Base-by-base conservation (phyloP, 2,888 invertebrate species). In the Alsophila aescularia region DNA sequence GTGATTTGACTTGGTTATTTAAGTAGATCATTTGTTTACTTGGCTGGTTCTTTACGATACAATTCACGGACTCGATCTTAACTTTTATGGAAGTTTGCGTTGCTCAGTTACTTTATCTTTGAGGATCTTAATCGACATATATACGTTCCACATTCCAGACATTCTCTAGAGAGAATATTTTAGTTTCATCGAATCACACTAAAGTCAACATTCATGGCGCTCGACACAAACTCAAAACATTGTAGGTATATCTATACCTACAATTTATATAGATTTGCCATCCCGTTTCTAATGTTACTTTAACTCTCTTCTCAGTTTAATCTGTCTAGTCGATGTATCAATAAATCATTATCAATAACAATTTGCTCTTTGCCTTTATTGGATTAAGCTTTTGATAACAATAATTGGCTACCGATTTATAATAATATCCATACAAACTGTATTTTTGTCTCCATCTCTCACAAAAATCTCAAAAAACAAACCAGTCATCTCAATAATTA, bases 401-500 rank as follows among this genome's bases (percentile, higher is more conserved):
- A 39, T 44, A 34, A 40, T n/a, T 6, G n/a, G 18, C 47, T 31
- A 15, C 42, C 7, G 32, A 44, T 29, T 35, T 21, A 5, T 35
- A 47, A 13, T 36, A 14, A 31, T 12, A 15, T 9, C 12, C 24
- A 15, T 4, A 21, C 32, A 21, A 14, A 34, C 36, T 2, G 16
- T 35, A 35, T 10, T 7, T 12, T 16, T 4, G 9, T 24, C 14
- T n/a, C 50, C 53, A 47, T 43, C 55, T 52, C 57, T 32, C 40
- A 36, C 31, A 42, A 37, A 49, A 52, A 48, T 56, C 60, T 32
- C 51, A 54, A 48, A 32, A 27, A 36, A 42, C 50, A 40, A 50
- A 55, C 44, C 51, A 60, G 62, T 62, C 61, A 58, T 59, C 64
- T 58, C 37, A 80, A 83, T 82, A 85, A 84, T 87, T 83, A 85